Percentiles rank a stretch among this genome's conserved stretches.
These are phyloP conservation scores for Merluccius polli DNA, from an alignment of 2,797 vertebrate species.

Conservation along the genomic window DNA sequence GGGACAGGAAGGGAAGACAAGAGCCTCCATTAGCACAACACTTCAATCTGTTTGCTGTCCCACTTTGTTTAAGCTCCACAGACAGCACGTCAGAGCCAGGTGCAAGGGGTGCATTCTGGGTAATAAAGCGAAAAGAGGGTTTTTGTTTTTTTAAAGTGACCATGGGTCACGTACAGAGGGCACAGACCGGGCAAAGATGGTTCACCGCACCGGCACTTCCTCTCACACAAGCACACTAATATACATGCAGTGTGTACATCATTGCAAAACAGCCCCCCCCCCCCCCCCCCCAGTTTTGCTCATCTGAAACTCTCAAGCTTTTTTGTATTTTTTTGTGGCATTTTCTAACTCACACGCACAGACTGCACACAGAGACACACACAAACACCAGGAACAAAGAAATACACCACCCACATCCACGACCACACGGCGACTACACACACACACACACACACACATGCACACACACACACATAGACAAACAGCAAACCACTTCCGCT, in stretches of 20 bases:
- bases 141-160: slow-evolving; percentile 19
- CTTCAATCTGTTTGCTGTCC: slow-evolving; percentile 43
- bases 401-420: background rate
- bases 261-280: background rate
- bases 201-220: slow-evolving; percentile 1
- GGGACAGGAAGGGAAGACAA: slow-evolving; percentile 42
- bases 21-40: slow-evolving; percentile 48
- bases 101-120: slow-evolving; percentile 37
- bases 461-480: background rate
- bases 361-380: background rate
- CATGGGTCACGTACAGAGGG: slow-evolving; percentile 26
- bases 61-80: slow-evolving; percentile 43
- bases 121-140: slow-evolving; percentile 28
- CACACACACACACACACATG: slow-evolving; percentile 6
- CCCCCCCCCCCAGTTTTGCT: background rate
- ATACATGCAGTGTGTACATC: background rate
- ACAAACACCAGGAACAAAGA: background rate
- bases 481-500: slow-evolving; percentile 20
- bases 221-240: slow-evolving; percentile 1
- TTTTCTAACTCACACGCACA: background rate
- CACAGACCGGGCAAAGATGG: slow-evolving; percentile 14
- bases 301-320: background rate
- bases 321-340: background rate
- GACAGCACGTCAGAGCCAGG: slow-evolving; percentile 45
- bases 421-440: background rate